Evolutionary conservation across 2,888 invertebrate genomes (phyloP), one percentile per base, ranked within the genome.

Genomic region (Leptothorax acervorum): DNA sequence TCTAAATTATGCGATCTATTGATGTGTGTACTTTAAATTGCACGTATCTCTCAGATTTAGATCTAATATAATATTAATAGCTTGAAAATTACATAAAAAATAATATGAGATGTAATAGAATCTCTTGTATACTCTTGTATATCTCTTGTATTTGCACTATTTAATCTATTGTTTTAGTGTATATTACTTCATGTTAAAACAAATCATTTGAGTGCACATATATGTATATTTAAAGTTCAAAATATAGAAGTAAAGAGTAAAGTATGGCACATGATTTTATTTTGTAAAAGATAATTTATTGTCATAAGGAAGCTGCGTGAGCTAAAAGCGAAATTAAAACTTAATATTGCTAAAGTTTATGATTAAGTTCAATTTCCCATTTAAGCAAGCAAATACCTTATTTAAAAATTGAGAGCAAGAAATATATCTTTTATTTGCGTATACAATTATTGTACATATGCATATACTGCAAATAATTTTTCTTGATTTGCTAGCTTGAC

Each of bases 401-500:
- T 11, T 11, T 76, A 48, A 60, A 76, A 51, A 23, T 70, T 31
- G 15, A 35, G 71, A 65, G 68, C 35, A 63, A 65, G 18, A 86
- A 48, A 57, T 42, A 82, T 74, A 48, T 31, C n/a, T 66, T 81
- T 53, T 48, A 73, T 81, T 66, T 78, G 62, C n/a, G 53, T n/a
- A 28, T 60, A 81, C 48, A 60, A 65, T 66, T 57, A 65, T 57
- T 63, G 55, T 76, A 87, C 48, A 82, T 68, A 65, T 63, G 71
- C 57, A 68, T 55, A 28, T 60, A 75, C 55, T 86, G 76, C 73
- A 82, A 82, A 85, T 79, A 62, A 57, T 62, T 71, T 51, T 53
- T 15, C 31, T 82, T n/a, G 11, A 45, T 53, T 65, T 63, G 23
- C 78, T 55, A 83, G 55, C 63, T 87, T 88, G 84, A 79, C 76